phyloP scores from a whole-genome alignment of 2,113 vertebrate genomes.

The Embiotoca jacksoni region DNA sequence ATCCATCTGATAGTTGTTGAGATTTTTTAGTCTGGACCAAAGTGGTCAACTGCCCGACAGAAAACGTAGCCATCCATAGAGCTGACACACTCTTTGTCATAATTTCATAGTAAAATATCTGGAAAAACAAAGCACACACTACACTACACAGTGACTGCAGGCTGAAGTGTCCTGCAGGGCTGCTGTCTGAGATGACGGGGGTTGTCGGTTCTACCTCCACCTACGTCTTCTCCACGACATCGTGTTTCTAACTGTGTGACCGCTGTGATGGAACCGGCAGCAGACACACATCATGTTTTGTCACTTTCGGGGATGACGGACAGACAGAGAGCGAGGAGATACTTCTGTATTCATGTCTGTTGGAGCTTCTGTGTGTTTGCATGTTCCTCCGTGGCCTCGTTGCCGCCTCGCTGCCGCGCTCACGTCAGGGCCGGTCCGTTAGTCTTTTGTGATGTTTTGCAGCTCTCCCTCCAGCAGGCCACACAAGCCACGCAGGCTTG shows the following conservation, averaged over 20 bases:
- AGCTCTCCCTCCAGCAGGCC: conserved; percentile 33
- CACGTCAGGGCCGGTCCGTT: conserved; percentile 32
- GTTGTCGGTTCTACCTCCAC: neutral
- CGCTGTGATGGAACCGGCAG: conserved; percentile 20
- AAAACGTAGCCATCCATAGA: neutral
- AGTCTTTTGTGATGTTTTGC: conserved; percentile 49
- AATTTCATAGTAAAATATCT: neutral
- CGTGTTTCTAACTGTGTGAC: conserved; percentile 14
- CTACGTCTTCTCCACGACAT: neutral
- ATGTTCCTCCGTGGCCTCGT: neutral
- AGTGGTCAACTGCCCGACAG: neutral
- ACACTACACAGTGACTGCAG: neutral
- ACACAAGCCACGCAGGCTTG: conserved; percentile 58
- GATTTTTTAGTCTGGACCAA: neutral
- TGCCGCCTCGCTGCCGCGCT: conserved; percentile 14
- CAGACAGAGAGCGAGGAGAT: conserved; percentile 1
- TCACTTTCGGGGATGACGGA: conserved; percentile 4
- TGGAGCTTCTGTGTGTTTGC: conserved; percentile 14
- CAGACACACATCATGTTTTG: conserved; percentile 43
- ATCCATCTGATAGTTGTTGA: too few relatives aligned
- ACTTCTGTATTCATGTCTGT: conserved; percentile 23
- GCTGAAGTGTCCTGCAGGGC: neutral
- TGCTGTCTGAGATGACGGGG: conserved; percentile 2
- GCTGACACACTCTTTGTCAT: neutral
- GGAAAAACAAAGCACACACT: neutral